Base-by-base conservation (phyloP, 2,888 invertebrate genomes). In the Idaea aversata region DNA sequence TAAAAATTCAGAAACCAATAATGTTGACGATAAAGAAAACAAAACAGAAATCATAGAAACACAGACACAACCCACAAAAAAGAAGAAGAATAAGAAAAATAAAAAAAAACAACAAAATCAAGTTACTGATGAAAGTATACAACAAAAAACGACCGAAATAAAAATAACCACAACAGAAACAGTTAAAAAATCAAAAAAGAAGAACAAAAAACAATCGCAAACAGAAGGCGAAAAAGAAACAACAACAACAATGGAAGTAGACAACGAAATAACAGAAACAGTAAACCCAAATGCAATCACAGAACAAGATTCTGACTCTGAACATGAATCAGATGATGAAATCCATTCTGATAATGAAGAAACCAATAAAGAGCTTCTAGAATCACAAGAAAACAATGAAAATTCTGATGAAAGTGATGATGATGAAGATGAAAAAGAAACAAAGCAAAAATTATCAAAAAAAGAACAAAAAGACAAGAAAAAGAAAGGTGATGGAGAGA, bases 271-370 rank as follows among this genome's bases (percentile, higher is more conserved):
- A 61, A 74, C 72, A 65, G 73, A 65, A 66, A 67, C 70, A 67
- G 82, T 89, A 0, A 92, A 91, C 71, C 90, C 91, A 4, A 92
- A 92, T 73, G 91, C 92, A 15, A 79, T 92, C 47, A 91, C 92
- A n/a, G 79, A 85, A 58, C 77, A 90, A 79, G 92, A 92, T 70
- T 80, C 90, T 4, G 93, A 91, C 59, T 92, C 92, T 0, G 93
- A 93, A 78, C 92, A 93, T 77, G 93, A 91, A 38, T 93, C 93
- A 0, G 93, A 93, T 60, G 68, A 92, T 80, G 89, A 93, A 65
- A 88, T 93, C 58, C 82, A 88, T 65, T 92, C 92, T 0, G 91
- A 92, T 63, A 87, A 85, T 75, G 92, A 92, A 63, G 80, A 86
- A 68, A 82, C 76, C 0, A 89, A 90, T 58, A 83, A 87, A 68